These are phyloP conservation scores for Digitonthophagus gazella DNA, from an alignment of 2,888 invertebrate genomes.

Conservation along the genomic window DNA sequence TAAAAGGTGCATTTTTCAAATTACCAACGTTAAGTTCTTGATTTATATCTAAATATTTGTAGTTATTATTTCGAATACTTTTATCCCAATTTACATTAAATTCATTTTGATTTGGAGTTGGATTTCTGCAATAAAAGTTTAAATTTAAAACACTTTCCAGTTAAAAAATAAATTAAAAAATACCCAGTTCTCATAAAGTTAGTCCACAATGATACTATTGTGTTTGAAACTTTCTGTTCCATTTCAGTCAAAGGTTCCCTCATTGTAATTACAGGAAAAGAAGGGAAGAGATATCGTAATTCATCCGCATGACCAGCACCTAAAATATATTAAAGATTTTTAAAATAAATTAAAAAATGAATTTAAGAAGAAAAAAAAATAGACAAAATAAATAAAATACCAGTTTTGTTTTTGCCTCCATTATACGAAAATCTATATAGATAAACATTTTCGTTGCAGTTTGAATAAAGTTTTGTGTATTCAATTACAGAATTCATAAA, in stretches of 20 bases:
- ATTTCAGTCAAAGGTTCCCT: not conserved
- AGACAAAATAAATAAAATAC: constrained; percentile 4
- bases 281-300: not conserved
- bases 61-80: not conserved
- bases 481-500: constrained; percentile 42
- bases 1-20: not conserved
- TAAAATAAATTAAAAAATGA: no score
- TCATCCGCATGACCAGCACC: constrained; percentile 3
- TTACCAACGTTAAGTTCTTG: not conserved
- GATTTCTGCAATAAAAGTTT: not conserved
- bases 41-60: not conserved
- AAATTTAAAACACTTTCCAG: not conserved
- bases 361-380: not conserved
- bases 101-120: constrained; percentile 1
- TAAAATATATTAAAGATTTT: no score
- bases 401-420: constrained; percentile 36
- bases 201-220: not conserved
- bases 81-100: constrained; percentile 5
- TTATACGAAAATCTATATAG: constrained; percentile 55
- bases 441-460: constrained; percentile 40
- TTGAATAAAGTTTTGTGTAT: constrained; percentile 37
- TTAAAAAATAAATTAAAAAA: not conserved
- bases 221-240: not conserved
- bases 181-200: constrained; percentile 4
- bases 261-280: not conserved